phyloP scores from a whole-genome alignment of 2,797 vertebrate genomes.

The Adelosebastes latens region DNA sequence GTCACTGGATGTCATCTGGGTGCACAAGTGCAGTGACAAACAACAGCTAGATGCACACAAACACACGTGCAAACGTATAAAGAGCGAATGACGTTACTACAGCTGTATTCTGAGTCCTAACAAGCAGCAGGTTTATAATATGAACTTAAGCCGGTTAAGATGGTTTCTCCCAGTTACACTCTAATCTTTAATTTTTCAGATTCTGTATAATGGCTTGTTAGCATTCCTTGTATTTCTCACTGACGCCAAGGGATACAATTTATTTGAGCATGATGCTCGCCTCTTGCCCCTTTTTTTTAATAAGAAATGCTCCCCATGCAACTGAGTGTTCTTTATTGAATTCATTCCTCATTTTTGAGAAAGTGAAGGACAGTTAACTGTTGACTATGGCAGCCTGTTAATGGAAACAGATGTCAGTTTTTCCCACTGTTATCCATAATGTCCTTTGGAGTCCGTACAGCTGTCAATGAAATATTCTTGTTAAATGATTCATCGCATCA shows the following conservation, averaged over 20 bases:
- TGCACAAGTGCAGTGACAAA: not conserved
- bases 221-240: constrained; percentile 23
- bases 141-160: not conserved
- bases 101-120: not conserved
- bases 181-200: not conserved
- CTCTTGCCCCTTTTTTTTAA: constrained; percentile 26
- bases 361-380: constrained; percentile 2
- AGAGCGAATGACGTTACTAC: not conserved
- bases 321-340: constrained; percentile 1
- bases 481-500: constrained; percentile 22
- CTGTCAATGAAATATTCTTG: constrained; percentile 23
- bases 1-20: not conserved
- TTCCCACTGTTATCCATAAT: constrained; percentile 2
- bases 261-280: constrained; percentile 15
- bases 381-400: not conserved
- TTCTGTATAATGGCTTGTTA: constrained; percentile 6
- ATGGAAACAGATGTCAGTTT: constrained; percentile 13
- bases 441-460: constrained; percentile 4
- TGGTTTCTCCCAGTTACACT: not conserved
- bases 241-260: constrained; percentile 35
- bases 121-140: constrained; percentile 4
- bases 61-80: not conserved
- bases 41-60: not conserved
- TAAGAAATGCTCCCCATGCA: constrained; percentile 24
- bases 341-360: constrained; percentile 23